Base-by-base conservation (phyloP, 2,797 vertebrate species). In the Typhlichthys eigenmanni region DNA sequence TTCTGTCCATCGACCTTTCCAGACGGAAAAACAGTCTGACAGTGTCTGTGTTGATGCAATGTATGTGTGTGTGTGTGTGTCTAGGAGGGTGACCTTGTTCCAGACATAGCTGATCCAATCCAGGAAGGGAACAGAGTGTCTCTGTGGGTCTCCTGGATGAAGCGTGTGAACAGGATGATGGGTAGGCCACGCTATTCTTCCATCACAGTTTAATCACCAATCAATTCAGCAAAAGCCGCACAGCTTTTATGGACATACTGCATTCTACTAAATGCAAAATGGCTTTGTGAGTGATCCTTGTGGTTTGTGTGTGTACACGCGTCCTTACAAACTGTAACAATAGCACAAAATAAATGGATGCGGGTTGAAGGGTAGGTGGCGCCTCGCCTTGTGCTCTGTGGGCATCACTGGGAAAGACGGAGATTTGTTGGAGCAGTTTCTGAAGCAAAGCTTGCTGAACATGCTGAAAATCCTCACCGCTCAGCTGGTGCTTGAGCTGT, bases 121-220 rank as follows among this genome's bases (percentile, higher is more conserved):
- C 0, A 32, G 0, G 74, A 88, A 58, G 94, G 97, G 79, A 96
- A 96, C 51, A 75, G 49, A 51, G 63, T 92, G 0, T 64, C 97
- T n/a, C 29, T 66, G 9, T n/a, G 71, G 47, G 60, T 96, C 70
- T 61, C 68, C 47, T 62, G 45, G 83, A 82, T 96, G 80, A 50
- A 6, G 0, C 60, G 17, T 10, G 4, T 76, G 38, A 83, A 95
- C 75, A 64, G 1, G 10, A 0, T 77, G 1, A 81, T 94, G 72
- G 92, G 95, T 97, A 89, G 1, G 84, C 7, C 11, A 17, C 24
- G n/a, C 47, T 16, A 32, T 38, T 8, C 34, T 38, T 38, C 34
- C 34, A 38, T 38, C 34, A 5, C 34, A 5, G 34, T 38, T 38
- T 5, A 38, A 38, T 38, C 5, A 38, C 5, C 5, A 38, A 38